Base-by-base conservation (phyloP, 1,140 invertebrate genomes). In the Drosophila micromelanica region DNA sequence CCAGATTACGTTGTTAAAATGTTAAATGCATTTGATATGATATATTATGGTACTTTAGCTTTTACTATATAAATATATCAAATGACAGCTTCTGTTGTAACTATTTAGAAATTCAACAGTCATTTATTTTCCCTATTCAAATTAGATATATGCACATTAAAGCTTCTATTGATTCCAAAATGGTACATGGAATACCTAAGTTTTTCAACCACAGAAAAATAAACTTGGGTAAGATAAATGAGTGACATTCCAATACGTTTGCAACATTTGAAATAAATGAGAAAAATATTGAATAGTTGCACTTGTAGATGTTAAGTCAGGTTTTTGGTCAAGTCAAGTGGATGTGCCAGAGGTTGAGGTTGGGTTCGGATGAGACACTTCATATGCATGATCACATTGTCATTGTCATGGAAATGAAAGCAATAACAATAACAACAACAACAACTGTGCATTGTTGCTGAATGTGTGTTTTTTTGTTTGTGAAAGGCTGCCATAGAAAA, bases 331-430 rank as follows among this genome's bases (percentile, higher is more conserved):
- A 63, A 75, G 60, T 74, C 42, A 61, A 68, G 74, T 70, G 71
- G 23, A 17, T 35, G 20, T 6, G 52, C 11, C 35, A 57, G 17
- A 32, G 35, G n/a, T 45, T 45, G 40, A 27, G 15, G 27, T 46
- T 23, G 20, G 12, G 45, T 12, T 38, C 37, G 11, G 37, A 55
- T 20, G 55, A 55, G 65, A 61, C 32, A 46, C 32, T 61, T 38
- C 35, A 52, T 65, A 32, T 43, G 48, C 54, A 20, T 15, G 45
- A 20, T 40, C 38, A 40, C 35, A 27, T 38, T 45, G 42, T 52
- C 73, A 84, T 84, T 85, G 73, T 85, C 56, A 85, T 84, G 72
- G 55, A 76, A 84, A 84, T 79, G 54, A 65, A 73, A 49, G 52
- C 62, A 78, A 23, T 42, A 57, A 57, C 52, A 62, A 32, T 8